A percentile compares a stretch with the other conserved stretches of the same genome.
Evolutionary conservation across 2,113 vertebrate genomes (phyloP).

Genomic region (Hippocampus comes): DNA sequence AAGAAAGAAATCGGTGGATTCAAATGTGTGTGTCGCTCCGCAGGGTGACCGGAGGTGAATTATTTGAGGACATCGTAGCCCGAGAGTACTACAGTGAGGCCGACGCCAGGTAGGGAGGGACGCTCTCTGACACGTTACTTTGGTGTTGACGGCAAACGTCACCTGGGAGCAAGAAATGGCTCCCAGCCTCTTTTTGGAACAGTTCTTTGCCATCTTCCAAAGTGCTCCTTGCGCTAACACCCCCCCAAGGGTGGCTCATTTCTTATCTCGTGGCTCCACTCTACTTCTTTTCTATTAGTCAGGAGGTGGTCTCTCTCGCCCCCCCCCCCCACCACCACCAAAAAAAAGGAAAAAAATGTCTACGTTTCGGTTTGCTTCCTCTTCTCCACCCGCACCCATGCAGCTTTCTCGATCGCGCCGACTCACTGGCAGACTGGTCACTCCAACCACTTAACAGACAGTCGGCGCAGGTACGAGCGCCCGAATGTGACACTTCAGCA

Average conservation of each 20-base stretch:
- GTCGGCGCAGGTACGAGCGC: background rate
- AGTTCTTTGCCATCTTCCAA: too few relatives aligned
- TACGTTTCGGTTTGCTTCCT: background rate
- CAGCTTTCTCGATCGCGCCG: slow-evolving; percentile 20
- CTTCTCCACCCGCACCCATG: slow-evolving; percentile 3
- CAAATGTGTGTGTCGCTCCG: slow-evolving; percentile 11
- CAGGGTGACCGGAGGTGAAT: slow-evolving; percentile 77
- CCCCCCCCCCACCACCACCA: too few relatives aligned
- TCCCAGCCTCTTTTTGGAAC: background rate
- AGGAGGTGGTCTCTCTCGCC: too few relatives aligned
- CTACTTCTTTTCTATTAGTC: too few relatives aligned
- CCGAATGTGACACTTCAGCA: slow-evolving; percentile 37
- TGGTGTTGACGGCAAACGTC: too few relatives aligned
- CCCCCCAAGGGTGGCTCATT: too few relatives aligned
- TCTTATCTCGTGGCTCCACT: too few relatives aligned
- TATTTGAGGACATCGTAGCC: slow-evolving; percentile 78
- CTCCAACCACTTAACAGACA: background rate
- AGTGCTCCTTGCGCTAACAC: too few relatives aligned
- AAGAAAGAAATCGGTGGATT: slow-evolving; percentile 7
- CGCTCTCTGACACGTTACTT: background rate
- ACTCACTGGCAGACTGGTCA: slow-evolving; percentile 20
- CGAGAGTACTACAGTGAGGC: slow-evolving; percentile 78
- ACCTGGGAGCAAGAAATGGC: too few relatives aligned
- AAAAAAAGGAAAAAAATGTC: too few relatives aligned
- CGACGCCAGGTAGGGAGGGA: slow-evolving; percentile 69